These are phyloP conservation scores for Xyrichtys novacula DNA, from an alignment of 2,797 vertebrate genomes.

Conservation along the genomic window DNA sequence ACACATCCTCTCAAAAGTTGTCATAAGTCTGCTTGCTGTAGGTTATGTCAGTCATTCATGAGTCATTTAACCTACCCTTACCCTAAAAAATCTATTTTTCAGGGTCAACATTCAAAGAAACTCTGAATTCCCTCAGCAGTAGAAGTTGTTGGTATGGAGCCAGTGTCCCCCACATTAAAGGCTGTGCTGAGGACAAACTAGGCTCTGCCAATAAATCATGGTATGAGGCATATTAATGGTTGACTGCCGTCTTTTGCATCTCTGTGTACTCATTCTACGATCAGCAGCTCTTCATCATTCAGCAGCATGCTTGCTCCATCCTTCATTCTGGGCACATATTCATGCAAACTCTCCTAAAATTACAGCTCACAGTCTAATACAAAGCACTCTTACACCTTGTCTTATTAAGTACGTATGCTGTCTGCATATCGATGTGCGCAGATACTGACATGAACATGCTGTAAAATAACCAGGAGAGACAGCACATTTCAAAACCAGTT, in stretches of 20 bases:
- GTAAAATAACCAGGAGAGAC: constrained; percentile 12
- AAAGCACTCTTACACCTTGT: constrained; percentile 10
- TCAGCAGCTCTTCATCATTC: constrained; percentile 26
- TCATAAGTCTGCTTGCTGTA: constrained; percentile 3
- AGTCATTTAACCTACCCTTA: neutral
- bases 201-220: constrained; percentile 25
- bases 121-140: neutral
- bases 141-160: constrained; percentile 10
- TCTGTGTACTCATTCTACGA: constrained; percentile 2
- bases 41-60: neutral
- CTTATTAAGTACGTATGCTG: constrained; percentile 16
- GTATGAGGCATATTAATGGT: constrained; percentile 17
- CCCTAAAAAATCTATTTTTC: constrained; percentile 14
- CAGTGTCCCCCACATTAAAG: constrained; percentile 28
- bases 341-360: constrained; percentile 15
- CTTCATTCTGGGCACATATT: constrained; percentile 11
- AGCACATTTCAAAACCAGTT: constrained; percentile 6
- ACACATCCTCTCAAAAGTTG: too few relatives aligned
- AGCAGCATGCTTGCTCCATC: neutral
- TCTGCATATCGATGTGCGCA: constrained; percentile 21
- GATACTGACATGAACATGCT: constrained; percentile 21
- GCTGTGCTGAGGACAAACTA: constrained; percentile 3
- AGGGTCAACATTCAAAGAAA: neutral
- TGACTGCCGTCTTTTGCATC: constrained; percentile 12
- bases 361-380: constrained; percentile 20